Evolutionary conservation across 2,113 vertebrate genomes (phyloP).

Genomic region (Pleuronectes platessa): DNA sequence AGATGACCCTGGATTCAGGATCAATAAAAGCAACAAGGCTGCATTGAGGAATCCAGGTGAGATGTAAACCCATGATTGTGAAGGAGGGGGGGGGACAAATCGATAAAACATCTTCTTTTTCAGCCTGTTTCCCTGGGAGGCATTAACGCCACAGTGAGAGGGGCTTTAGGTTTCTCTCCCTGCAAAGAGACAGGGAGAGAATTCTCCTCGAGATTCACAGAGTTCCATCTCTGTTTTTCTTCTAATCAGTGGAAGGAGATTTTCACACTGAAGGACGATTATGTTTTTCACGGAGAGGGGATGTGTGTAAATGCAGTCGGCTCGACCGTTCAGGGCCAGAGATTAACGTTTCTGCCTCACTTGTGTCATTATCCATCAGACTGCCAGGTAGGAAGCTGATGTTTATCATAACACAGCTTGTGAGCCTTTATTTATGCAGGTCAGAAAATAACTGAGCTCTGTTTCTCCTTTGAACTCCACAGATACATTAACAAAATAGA

Average conservation of each 20-base stretch:
- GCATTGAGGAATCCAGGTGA: slow-evolving; percentile 9
- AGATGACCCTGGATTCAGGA: slow-evolving; percentile 19
- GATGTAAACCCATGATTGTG: slow-evolving; percentile 17
- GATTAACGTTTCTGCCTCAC: slow-evolving; percentile 38
- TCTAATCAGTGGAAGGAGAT: slow-evolving; percentile 68
- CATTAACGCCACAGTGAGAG: slow-evolving; percentile 41
- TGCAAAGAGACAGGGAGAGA: slow-evolving; percentile 45
- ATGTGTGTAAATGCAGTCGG: slow-evolving; percentile 57
- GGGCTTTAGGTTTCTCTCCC: slow-evolving; percentile 43
- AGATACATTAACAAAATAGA: too few relatives aligned
- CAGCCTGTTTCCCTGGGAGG: slow-evolving; percentile 11
- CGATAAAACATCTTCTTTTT: slow-evolving; percentile 16
- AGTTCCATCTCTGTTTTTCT: slow-evolving; percentile 69
- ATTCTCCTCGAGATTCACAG: slow-evolving; percentile 47
- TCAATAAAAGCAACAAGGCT: neutral
- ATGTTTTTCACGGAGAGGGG: slow-evolving; percentile 52
- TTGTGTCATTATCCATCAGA: slow-evolving; percentile 46
- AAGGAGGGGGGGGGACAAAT: neutral
- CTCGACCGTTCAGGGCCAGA: slow-evolving; percentile 70
- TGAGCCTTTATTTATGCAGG: slow-evolving; percentile 44
- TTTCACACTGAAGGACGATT: slow-evolving; percentile 67
- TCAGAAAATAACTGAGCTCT: slow-evolving; percentile 35
- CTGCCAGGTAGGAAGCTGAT: slow-evolving; percentile 59
- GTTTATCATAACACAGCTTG: slow-evolving; percentile 71
- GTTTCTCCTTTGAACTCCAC: slow-evolving; percentile 28